Conservation (phyloP, 2,797 vertebrate species). For the Poecile montanus region DNA sequence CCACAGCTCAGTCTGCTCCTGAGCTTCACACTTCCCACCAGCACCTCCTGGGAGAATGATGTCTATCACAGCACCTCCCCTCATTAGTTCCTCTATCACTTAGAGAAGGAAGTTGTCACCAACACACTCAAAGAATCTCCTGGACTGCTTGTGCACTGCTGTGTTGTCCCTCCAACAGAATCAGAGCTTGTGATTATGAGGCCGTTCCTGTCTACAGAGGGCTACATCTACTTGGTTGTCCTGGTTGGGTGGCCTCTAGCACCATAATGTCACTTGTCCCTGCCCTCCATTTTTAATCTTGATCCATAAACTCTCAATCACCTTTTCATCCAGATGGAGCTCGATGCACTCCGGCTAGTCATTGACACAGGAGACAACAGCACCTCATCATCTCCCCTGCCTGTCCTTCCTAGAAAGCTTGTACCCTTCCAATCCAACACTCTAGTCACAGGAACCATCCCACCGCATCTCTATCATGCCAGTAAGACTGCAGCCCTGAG, state of each 20-base stretch:
- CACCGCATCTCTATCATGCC: neutral
- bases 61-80: neutral
- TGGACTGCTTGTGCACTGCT: neutral
- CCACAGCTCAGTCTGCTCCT: neutral
- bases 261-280: neutral
- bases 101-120: neutral
- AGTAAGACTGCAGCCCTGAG: neutral
- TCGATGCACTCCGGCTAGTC: neutral
- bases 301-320: neutral
- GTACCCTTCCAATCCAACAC: neutral
- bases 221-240: neutral
- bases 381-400: neutral
- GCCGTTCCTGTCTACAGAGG: neutral
- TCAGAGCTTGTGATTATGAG: too few species aligned
- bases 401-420: neutral
- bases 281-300: neutral
- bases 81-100: neutral
- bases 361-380: rapidly evolving
- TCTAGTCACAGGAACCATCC: neutral
- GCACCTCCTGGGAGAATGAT: neutral
- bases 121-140: neutral
- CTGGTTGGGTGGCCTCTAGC: neutral
- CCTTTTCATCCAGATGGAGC: neutral
- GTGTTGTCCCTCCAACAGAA: neutral
- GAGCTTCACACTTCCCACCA: rapidly evolving